phyloP scores from a whole-genome alignment of 2,797 vertebrate genomes.

The Myotis daubentonii region DNA sequence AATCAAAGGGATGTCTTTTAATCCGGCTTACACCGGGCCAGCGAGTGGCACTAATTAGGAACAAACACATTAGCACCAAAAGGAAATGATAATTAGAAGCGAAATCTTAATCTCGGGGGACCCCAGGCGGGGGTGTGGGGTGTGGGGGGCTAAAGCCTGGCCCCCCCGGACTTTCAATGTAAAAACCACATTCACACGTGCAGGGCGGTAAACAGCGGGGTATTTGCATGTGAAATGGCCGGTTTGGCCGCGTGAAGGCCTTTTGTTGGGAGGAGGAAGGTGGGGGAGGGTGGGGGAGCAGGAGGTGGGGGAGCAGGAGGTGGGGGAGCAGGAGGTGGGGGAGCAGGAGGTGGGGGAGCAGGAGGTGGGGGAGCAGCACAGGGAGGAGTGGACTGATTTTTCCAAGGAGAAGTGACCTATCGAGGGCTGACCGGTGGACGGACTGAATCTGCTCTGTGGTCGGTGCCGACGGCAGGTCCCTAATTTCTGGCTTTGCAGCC shows the following conservation, averaged over 20 bases:
- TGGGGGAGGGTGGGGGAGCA: not conserved
- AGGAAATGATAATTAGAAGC: slow-evolving; percentile 79
- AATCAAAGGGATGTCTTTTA: slow-evolving; percentile 75
- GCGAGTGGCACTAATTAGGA: slow-evolving; percentile 65
- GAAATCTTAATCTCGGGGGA: slow-evolving; percentile 67
- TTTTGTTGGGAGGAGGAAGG: slow-evolving; percentile 50
- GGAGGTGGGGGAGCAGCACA: too few relatives aligned
- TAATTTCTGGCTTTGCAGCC: not conserved
- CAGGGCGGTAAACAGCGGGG: not conserved
- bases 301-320: rapidly evolving
- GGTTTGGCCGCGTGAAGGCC: slow-evolving; percentile 8
- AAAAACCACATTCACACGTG: slow-evolving; percentile 60
- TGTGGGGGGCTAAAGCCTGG: not conserved
- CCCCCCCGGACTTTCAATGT: slow-evolving; percentile 63
- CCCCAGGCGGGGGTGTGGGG: not conserved
- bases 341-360: rapidly evolving
- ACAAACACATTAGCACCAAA: slow-evolving; percentile 79
- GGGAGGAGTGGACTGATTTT: not conserved
- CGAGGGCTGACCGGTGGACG: rapidly evolving
- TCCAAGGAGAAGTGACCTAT: not conserved
- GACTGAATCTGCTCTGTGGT: not conserved
- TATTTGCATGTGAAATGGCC: slow-evolving; percentile 76
- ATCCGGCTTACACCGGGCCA: slow-evolving; percentile 68
- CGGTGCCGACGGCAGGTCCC: not conserved
- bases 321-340: not conserved